Evolutionary conservation across 2,797 vertebrate species (phyloP).

Genomic region (Cossypha heuglini): DNA sequence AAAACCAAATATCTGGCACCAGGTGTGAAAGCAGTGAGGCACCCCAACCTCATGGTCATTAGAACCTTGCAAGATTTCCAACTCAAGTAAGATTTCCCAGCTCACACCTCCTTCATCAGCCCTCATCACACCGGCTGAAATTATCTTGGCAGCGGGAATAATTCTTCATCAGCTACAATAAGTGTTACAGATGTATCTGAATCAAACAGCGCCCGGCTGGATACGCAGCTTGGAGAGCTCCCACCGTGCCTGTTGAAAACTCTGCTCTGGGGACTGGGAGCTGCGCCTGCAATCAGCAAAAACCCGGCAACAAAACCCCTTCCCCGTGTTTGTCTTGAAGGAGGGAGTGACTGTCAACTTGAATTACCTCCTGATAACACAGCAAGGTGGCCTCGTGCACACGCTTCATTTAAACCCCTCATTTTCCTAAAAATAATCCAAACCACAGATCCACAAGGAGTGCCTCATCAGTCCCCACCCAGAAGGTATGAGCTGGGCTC

Average conservation of each 20-base stretch:
- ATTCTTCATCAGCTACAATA: constrained; percentile 38
- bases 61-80: constrained; percentile 46
- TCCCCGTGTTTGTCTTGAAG: neutral
- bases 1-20: constrained; percentile 31
- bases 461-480: neutral
- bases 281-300: neutral
- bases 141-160: constrained; percentile 37
- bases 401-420: neutral
- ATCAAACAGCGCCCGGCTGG: rapidly evolving
- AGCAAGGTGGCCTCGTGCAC: rapidly evolving
- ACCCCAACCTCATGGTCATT: constrained; percentile 5
- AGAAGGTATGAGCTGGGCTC: neutral
- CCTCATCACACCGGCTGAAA: constrained; percentile 39
- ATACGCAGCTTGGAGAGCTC: neutral
- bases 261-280: neutral
- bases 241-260: neutral
- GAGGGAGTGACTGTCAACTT: neutral
- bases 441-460: neutral
- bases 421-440: neutral
- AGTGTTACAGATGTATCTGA: neutral
- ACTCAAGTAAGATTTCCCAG: constrained; percentile 45
- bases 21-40: constrained; percentile 47
- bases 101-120: constrained; percentile 66
- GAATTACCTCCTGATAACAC: neutral
- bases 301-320: neutral